Evolutionary conservation across 2,888 invertebrate genomes (phyloP).

Genomic region (Noctua pronuba): DNA sequence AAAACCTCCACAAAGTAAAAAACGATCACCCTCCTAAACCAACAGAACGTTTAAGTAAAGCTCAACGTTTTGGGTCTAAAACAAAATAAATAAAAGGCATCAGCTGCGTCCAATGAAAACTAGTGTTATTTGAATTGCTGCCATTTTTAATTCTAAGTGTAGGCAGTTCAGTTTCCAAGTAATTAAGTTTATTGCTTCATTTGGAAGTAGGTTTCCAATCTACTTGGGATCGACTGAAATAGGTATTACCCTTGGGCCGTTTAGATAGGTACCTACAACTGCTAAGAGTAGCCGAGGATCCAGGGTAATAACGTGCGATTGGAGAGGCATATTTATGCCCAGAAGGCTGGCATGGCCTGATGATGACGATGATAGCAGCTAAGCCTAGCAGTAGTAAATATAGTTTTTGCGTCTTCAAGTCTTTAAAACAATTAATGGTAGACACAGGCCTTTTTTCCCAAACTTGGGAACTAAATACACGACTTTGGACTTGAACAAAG

Average conservation of each 20-base stretch:
- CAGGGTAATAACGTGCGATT: not conserved
- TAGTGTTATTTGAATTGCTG: conserved; percentile 18
- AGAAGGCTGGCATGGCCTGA: not conserved
- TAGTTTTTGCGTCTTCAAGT: not conserved
- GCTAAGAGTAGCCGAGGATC: not conserved
- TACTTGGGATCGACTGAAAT: conserved; percentile 1
- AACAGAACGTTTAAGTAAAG: not conserved
- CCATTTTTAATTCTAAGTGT: conserved; percentile 20
- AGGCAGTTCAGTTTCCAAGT: conserved; percentile 17
- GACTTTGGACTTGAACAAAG: not conserved
- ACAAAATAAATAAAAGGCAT: not conserved
- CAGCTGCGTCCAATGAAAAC: conserved; percentile 1
- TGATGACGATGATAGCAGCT: not conserved
- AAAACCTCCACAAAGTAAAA: conserved; percentile 3
- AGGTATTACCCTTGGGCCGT: not conserved
- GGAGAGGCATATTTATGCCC: not conserved
- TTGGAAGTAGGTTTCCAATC: conserved; percentile 19
- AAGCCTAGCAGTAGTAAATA: not conserved
- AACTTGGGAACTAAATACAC: not conserved
- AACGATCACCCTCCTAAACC: not conserved
- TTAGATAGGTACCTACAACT: not conserved
- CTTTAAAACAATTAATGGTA: too few relatives aligned
- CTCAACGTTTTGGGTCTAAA: not conserved
- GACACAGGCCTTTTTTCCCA: not conserved
- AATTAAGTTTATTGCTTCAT: conserved; percentile 27